Percentiles rank a stretch among this genome's conserved stretches.
Evolutionary conservation across 2,113 vertebrate genomes (phyloP).

Genomic region (Tinamus guttatus): DNA sequence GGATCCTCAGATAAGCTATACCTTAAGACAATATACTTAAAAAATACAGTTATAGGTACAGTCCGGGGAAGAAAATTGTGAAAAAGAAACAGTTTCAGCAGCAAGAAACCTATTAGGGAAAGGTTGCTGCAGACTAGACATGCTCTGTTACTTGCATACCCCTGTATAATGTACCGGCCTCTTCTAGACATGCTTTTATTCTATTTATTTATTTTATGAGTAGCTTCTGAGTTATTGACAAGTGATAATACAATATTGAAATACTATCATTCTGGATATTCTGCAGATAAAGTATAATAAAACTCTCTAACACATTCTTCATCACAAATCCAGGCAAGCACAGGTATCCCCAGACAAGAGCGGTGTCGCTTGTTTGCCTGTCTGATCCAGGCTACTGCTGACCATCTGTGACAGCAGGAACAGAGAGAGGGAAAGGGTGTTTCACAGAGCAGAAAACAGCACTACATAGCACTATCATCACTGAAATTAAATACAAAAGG

Average conservation of each 20-base stretch:
- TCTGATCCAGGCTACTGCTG: neutral
- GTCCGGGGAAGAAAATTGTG: neutral
- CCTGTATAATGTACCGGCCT: neutral
- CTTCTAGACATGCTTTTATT: neutral
- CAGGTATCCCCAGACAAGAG: neutral
- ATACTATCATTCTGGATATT: neutral
- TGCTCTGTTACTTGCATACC: neutral
- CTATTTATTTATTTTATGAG: neutral
- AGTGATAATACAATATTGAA: neutral
- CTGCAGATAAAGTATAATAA: neutral
- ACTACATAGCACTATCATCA: neutral
- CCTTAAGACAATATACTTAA: neutral
- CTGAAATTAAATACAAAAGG: neutral
- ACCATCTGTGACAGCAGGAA: neutral
- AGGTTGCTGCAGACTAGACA: neutral
- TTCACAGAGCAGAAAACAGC: neutral
- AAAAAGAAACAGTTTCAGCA: neutral
- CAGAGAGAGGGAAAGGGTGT: neutral
- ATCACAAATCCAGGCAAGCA: neutral
- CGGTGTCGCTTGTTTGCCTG: neutral
- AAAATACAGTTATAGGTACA: neutral
- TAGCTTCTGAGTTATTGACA: neutral
- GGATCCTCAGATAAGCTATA: neutral
- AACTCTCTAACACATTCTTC: neutral
- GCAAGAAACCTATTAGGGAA: neutral